Percentiles rank a stretch among this genome's conserved stretches.
Evolutionary conservation across 2,113 vertebrate genomes (phyloP).

Genomic region (Anser cygnoides): DNA sequence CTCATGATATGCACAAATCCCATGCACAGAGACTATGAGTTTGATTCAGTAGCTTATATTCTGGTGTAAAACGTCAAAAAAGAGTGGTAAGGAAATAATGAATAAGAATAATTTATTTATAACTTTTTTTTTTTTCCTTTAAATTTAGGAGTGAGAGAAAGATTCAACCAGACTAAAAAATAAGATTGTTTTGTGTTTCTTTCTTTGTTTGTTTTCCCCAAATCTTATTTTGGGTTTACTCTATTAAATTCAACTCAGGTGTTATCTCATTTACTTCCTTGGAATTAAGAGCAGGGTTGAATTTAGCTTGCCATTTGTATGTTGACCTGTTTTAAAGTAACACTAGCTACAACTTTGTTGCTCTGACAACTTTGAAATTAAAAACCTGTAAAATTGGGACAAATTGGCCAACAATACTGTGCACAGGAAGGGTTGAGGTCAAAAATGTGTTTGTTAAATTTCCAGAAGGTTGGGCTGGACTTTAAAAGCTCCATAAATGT

Average conservation of each 20-base stretch:
- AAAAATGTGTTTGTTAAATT: conserved; percentile 32
- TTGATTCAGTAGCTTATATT: conserved; percentile 55
- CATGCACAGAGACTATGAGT: neutral
- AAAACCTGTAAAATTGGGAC: conserved; percentile 17
- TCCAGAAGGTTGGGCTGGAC: neutral
- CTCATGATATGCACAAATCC: conserved; percentile 60
- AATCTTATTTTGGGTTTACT: neutral
- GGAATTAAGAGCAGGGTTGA: neutral
- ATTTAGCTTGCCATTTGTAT: neutral
- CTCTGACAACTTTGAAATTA: conserved; percentile 16
- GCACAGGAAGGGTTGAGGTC: neutral
- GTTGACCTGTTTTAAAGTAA: conserved; percentile 11
- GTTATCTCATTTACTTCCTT: neutral
- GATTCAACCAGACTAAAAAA: neutral
- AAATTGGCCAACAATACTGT: conserved; percentile 8
- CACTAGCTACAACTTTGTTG: neutral
- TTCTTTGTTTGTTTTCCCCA: neutral
- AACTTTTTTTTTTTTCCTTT: neutral
- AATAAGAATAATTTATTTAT: conserved; percentile 50
- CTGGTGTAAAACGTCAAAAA: conserved; percentile 39
- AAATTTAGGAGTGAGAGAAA: neutral
- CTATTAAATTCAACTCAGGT: conserved; percentile 4
- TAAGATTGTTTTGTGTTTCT: neutral
- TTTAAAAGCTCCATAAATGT: conserved; percentile 32
- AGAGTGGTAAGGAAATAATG: conserved; percentile 29